A percentile compares a stretch with the other conserved stretches of the same genome.
These are phyloP conservation scores for Anguilla obscura DNA, from an alignment of 2,797 vertebrate species.

Conservation along the genomic window DNA sequence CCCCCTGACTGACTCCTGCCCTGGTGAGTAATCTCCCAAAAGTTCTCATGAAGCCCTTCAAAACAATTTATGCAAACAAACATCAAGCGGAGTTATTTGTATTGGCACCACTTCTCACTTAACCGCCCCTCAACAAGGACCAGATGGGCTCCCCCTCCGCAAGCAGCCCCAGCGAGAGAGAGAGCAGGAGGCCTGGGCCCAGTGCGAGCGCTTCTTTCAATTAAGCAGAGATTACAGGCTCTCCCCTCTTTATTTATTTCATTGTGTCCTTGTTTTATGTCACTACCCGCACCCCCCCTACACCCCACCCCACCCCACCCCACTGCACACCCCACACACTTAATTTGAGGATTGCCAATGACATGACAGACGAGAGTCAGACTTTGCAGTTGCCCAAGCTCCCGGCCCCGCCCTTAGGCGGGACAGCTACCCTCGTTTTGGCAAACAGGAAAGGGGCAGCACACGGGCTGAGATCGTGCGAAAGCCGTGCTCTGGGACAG, in stretches of 20 bases:
- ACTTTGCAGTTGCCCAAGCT: neutral
- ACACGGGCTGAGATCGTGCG: neutral
- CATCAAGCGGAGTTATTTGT: slow-evolving; percentile 92
- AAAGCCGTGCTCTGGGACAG: neutral
- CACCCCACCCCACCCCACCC: no score
- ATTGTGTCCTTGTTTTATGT: slow-evolving; percentile 53
- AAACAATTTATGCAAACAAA: slow-evolving; percentile 98
- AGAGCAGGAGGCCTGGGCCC: slow-evolving; percentile 64
- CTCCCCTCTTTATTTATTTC: slow-evolving; percentile 70
- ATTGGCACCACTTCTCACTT: slow-evolving; percentile 88
- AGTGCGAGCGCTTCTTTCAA: slow-evolving; percentile 53
- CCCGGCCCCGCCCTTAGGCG: neutral
- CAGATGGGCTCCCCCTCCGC: slow-evolving; percentile 80
- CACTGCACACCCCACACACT: neutral
- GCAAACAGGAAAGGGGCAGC: slow-evolving; percentile 1
- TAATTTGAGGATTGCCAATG: slow-evolving; percentile 23
- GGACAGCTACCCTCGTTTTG: neutral
- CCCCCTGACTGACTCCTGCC: slow-evolving; percentile 68
- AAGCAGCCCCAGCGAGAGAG: slow-evolving; percentile 62
- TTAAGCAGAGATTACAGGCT: slow-evolving; percentile 66
- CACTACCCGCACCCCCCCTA: neutral
- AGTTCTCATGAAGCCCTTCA: slow-evolving; percentile 90
- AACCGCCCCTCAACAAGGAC: slow-evolving; percentile 87
- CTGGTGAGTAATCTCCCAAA: slow-evolving; percentile 84
- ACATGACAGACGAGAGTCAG: neutral